These are phyloP conservation scores for Sminthopsis crassicaudata DNA, from an alignment of 2,113 vertebrate genomes.

Conservation along the genomic window DNA sequence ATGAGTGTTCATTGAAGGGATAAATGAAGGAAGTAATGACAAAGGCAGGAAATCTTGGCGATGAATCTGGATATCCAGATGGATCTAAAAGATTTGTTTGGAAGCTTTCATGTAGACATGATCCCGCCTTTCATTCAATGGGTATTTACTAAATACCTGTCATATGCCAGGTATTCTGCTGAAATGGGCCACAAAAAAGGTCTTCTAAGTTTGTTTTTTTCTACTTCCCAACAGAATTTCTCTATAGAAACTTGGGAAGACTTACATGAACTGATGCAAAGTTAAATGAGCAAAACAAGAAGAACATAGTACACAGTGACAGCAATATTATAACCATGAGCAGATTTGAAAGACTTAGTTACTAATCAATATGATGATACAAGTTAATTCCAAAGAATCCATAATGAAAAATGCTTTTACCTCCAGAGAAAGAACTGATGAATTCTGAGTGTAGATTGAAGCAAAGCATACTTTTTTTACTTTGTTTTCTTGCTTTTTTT, in stretches of 20 bases:
- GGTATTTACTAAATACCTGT: not conserved
- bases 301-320: not conserved
- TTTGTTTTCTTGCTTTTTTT: not conserved
- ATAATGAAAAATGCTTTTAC: not conserved
- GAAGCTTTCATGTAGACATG: not conserved
- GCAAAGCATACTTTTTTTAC: not conserved
- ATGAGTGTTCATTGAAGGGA: not conserved
- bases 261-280: not conserved
- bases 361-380: not conserved
- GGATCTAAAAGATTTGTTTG: no score
- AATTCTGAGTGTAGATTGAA: not conserved
- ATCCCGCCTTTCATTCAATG: not conserved
- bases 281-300: not conserved
- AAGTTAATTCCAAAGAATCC: not conserved
- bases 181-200: not conserved
- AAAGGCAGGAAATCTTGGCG: not conserved
- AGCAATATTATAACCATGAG: not conserved
- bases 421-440: not conserved
- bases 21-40: not conserved
- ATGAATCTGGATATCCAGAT: no score
- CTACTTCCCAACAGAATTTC: not conserved
- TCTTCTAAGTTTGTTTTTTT: not conserved
- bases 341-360: not conserved
- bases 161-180: no score
- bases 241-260: not conserved